Evolutionary conservation across 1,140 invertebrate genomes (phyloP), one percentile per base, ranked within the genome.

Genomic region (Coptotermes formosanus): DNA sequence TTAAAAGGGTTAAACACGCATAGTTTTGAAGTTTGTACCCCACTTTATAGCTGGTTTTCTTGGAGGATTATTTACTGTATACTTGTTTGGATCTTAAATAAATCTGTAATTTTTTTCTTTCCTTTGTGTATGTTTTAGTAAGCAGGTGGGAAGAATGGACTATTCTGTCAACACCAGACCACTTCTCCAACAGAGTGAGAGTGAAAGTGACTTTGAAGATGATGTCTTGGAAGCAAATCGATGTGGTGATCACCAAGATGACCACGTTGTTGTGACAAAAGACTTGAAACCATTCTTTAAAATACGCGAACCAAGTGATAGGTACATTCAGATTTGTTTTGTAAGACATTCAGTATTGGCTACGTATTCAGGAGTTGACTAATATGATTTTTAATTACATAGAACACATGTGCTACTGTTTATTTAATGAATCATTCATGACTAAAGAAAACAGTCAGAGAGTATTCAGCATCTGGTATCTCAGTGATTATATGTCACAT

Each of bases 261-360:
- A 92, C 86, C 90, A 92, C 30, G 89, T 87, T 87, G 88, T 92
- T 44, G 87, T 88, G 82, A 89, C 91, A 82, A 91, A 90, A 69
- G 92, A 93, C 89, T 90, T 90, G 55, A 92, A 92, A 88, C 91
- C 92, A 59, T 90, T 94, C 86, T 91, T 93, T 86, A 93, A 92
- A 88, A 88, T 90, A 82, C 87, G 90, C 59, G 91, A 92, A 88
- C 95, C 95, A 23, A 87, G 88, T 43, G 94, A 95, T 88, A 93
- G 92, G 88, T 83, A 86, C 21, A 82, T 45, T 59, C 59, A 44
- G 21, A 19, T 38, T 87, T 87, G 23, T 81, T 30, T 64, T 64
- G 25, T 64, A 69, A 85, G 23, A 82, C 30, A 30, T 69, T 86
- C 25, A 43, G 38, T 82, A 44, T 69, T 30, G 30, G 16, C 30